phyloP scores from a whole-genome alignment of 2,113 vertebrate species.

The Petrocephalus zakoni region DNA sequence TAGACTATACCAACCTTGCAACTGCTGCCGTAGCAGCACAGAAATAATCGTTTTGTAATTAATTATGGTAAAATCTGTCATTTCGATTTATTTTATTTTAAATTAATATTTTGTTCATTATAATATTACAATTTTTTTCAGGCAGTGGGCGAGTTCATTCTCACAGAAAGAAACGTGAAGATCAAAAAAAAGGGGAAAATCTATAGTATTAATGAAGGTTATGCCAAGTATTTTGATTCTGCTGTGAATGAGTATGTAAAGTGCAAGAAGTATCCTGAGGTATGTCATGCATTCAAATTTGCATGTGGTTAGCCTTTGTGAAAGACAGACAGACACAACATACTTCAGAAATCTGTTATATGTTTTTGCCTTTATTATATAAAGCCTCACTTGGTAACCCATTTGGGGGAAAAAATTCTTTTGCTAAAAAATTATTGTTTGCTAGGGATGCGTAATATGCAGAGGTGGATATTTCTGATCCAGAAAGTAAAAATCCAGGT shows the following conservation, averaged over 20 bases:
- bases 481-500: too few species aligned
- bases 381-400: neutral
- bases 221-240: constrained; percentile 88
- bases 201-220: constrained; percentile 94
- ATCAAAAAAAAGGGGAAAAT: constrained; percentile 89
- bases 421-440: neutral
- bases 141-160: constrained; percentile 90
- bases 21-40: neutral
- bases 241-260: constrained; percentile 83
- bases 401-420: neutral
- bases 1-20: neutral
- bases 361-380: neutral
- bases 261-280: constrained; percentile 92
- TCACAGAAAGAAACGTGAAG: constrained; percentile 83
- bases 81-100: neutral
- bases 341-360: neutral
- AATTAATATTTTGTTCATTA: neutral
- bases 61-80: neutral
- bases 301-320: neutral
- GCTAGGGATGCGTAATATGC: neutral
- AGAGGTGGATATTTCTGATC: too few species aligned
- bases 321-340: too few species aligned
- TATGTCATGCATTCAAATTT: constrained; percentile 47
- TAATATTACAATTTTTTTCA: constrained; percentile 37
- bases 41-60: neutral